Evolutionary conservation across 2,888 invertebrate genomes (phyloP), one percentile per base, ranked within the genome.

Genomic region (Chalcis sispes): DNA sequence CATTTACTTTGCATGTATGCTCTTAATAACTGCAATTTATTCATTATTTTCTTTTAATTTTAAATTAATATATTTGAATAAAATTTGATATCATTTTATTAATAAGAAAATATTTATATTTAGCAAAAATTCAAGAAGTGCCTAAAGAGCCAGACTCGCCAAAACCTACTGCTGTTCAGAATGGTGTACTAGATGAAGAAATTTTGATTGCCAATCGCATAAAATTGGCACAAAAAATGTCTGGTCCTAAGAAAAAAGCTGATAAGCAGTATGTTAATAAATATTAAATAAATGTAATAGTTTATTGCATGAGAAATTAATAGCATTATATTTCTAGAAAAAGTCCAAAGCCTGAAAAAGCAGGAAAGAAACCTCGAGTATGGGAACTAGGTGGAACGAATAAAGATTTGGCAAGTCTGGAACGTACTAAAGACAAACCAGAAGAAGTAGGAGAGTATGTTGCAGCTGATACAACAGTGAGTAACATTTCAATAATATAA

Each of bases 301-400:
- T 46, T 70, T 81, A 79, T 25, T 36, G n/a, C 23, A 29, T 8
- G 80, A 89, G 89, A 29, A 42, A 27, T 58, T 59, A 64, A 25
- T 50, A 7, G 40, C 25, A 20, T 27, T 23, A 36, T n/a, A 89
- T 89, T 76, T 84, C 86, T 56, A 89, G 91, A 84, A 90, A 91
- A 87, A 89, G 90, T 83, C 91, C 90, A 1, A 91, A 91, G 79
- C 86, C 89, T 25, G 91, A 92, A 54, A 94, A 94, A 86, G 93
- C 93, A 23, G 96, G 95, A 0, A 98, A 98, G 86, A 95, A 96
- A 85, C 96, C 96, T 0, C 92, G 97, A 69, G 92, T 95, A 69
- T 98, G 98, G 98, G 97, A 96, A 82, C 90, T 96, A 66, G 94
- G 94, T 52, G 97, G 97, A 32, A 93, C 92, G 65, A 89, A 91